These are phyloP conservation scores for Heterodera filipjevi DNA, from an alignment of 2,888 invertebrate genomes.

Conservation along the genomic window DNA sequence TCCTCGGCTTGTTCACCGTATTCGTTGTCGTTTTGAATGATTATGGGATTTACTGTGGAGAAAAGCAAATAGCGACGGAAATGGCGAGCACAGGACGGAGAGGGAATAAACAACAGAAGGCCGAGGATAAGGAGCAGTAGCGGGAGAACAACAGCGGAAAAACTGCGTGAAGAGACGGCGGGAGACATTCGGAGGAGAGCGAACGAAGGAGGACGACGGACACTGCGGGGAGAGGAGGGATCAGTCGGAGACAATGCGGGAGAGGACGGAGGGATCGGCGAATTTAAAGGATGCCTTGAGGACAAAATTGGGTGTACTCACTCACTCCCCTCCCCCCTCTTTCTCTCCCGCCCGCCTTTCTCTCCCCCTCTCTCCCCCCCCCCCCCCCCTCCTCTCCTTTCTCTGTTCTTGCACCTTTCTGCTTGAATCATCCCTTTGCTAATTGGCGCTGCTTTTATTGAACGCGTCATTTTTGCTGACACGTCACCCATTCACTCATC, in stretches of 20 bases:
- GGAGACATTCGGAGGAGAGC: too few relatives aligned
- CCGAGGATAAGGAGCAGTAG: conserved; percentile 4
- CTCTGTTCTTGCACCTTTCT: not conserved
- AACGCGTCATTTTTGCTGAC: not conserved
- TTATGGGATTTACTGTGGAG: conserved; percentile 2
- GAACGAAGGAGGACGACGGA: too few relatives aligned
- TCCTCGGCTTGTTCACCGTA: not conserved
- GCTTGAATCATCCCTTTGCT: not conserved
- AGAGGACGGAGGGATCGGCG: not conserved
- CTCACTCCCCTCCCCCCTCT: not conserved
- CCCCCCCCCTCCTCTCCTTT: not conserved
- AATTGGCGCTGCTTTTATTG: conserved; percentile 2
- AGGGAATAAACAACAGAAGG: not conserved
- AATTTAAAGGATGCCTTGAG: not conserved
- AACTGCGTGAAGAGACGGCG: not conserved
- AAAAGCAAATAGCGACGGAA: conserved; percentile 4
- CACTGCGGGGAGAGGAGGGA: not conserved
- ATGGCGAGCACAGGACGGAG: not conserved
- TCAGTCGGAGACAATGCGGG: not conserved
- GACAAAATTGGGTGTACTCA: conserved; percentile 7
- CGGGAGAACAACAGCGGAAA: conserved; percentile 2
- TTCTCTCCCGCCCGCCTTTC: not conserved
- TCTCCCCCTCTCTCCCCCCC: not conserved
- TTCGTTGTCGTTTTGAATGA: not conserved
- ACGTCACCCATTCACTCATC: not conserved